These are phyloP conservation scores for Tanypteryx hageni DNA, from an alignment of 2,888 invertebrate species.

Conservation along the genomic window DNA sequence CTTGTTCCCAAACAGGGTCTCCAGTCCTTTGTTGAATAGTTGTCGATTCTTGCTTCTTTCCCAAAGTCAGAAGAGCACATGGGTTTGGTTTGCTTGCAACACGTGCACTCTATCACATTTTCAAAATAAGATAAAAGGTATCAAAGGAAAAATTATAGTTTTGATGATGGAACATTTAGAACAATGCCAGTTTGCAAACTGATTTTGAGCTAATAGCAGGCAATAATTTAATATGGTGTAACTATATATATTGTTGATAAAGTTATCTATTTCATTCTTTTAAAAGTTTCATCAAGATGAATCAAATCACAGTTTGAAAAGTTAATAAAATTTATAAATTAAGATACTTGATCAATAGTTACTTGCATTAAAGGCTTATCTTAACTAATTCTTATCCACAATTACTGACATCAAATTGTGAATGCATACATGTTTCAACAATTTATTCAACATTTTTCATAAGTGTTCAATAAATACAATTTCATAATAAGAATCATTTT, in stretches of 20 bases:
- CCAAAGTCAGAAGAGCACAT: slow-evolving; percentile 87
- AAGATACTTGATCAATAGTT: background rate
- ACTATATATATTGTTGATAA: background rate
- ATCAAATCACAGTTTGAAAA: background rate
- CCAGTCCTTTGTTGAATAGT: slow-evolving; percentile 87
- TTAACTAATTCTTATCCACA: background rate
- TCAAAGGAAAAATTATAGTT: background rate
- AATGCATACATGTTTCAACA: background rate
- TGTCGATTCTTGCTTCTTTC: slow-evolving; percentile 86
- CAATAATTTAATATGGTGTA: background rate
- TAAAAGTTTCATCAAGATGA: background rate
- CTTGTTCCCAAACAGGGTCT: slow-evolving; percentile 96
- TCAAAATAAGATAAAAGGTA: slow-evolving; percentile 29
- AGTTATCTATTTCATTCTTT: background rate
- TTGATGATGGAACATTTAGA: background rate
- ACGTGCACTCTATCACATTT: slow-evolving; percentile 80
- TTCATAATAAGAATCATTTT: background rate
- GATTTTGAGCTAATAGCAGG: background rate
- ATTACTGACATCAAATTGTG: background rate
- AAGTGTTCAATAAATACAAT: background rate
- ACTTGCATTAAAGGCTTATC: too few species aligned
- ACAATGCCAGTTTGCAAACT: background rate
- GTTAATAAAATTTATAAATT: background rate
- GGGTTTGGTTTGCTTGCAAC: slow-evolving; percentile 88
- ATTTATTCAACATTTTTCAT: background rate